A percentile compares a stretch with the other conserved stretches of the same genome.
Conservation (phyloP, 2,888 invertebrate species). For the Craniophora ligustri region DNA sequence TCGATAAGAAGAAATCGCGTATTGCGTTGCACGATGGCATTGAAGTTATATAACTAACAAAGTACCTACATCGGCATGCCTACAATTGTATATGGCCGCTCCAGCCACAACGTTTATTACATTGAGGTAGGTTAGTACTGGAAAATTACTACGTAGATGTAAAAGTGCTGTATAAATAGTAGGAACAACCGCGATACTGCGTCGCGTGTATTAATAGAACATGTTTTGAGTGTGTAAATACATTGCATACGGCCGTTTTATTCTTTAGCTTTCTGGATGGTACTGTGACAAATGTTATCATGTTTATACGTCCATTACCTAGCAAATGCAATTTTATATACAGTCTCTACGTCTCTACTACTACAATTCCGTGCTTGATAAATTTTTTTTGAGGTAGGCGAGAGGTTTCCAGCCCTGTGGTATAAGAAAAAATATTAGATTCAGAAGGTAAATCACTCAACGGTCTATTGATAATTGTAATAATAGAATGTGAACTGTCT, state of each 20-base stretch:
- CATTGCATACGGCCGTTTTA: neutral
- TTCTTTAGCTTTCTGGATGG: neutral
- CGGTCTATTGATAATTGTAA: too few relatives aligned
- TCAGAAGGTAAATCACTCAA: too few relatives aligned
- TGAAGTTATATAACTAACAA: constrained; percentile 5
- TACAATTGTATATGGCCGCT: constrained; percentile 12
- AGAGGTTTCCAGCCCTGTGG: too few relatives aligned
- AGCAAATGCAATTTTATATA: too few relatives aligned
- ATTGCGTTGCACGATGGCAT: constrained; percentile 16
- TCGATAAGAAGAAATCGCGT: neutral
- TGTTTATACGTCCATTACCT: too few relatives aligned
- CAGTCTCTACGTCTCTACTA: too few relatives aligned
- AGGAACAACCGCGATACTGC: neutral
- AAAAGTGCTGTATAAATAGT: constrained; percentile 15
- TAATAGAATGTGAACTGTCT: too few relatives aligned
- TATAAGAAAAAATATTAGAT: too few relatives aligned
- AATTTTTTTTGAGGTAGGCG: too few relatives aligned
- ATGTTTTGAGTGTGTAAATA: neutral
- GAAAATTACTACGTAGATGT: constrained; percentile 3
- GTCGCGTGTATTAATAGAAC: constrained; percentile 3
- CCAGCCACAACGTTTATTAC: constrained; percentile 20
- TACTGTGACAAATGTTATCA: neutral
- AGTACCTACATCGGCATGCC: constrained; percentile 1
- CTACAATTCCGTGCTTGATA: too few relatives aligned
- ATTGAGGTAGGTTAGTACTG: constrained; percentile 36